phyloP scores from a whole-genome alignment of 1,140 invertebrate genomes.

The Drosophila ficusphila region DNA sequence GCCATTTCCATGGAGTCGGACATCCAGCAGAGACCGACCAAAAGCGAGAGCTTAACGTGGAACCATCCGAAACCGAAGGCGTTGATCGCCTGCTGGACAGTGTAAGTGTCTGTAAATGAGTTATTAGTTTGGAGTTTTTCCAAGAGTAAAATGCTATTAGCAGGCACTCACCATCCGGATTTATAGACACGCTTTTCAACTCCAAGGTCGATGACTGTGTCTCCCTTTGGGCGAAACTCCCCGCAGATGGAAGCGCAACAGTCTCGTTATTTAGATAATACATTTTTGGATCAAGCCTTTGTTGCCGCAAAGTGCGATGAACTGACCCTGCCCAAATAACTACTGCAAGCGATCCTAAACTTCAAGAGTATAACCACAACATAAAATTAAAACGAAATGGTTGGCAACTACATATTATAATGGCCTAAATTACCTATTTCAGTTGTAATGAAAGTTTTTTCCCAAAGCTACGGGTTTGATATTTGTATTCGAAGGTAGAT shows the following conservation, averaged over 20 bases:
- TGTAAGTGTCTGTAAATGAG: conserved; percentile 91
- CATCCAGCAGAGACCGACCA: conserved; percentile 97
- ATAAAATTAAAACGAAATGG: too few species aligned
- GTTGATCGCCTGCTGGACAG: conserved; percentile 97
- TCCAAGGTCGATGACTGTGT: conserved; percentile 86
- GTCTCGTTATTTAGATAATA: conserved; percentile 42
- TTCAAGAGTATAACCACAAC: too few species aligned
- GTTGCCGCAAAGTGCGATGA: background rate
- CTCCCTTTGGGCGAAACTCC: conserved; percentile 26
- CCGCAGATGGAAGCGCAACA: conserved; percentile 19
- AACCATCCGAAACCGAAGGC: conserved; percentile 97
- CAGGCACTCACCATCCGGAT: conserved; percentile 89
- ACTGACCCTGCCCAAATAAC: background rate
- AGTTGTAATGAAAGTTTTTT: conserved; percentile 3
- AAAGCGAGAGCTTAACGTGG: conserved; percentile 95
- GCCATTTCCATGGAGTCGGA: conserved; percentile 99
- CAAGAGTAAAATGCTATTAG: background rate
- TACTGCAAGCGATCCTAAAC: too few species aligned
- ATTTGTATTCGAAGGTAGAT: conserved; percentile 11
- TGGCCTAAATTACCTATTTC: background rate
- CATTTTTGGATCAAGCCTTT: conserved; percentile 14
- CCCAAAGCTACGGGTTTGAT: background rate
- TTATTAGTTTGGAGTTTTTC: background rate
- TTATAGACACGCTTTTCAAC: conserved; percentile 91
- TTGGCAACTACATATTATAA: background rate